A percentile compares a stretch with the other conserved stretches of the same genome.
phyloP scores from a whole-genome alignment of 2,113 vertebrate species.

The Eulemur rufifrons region DNA sequence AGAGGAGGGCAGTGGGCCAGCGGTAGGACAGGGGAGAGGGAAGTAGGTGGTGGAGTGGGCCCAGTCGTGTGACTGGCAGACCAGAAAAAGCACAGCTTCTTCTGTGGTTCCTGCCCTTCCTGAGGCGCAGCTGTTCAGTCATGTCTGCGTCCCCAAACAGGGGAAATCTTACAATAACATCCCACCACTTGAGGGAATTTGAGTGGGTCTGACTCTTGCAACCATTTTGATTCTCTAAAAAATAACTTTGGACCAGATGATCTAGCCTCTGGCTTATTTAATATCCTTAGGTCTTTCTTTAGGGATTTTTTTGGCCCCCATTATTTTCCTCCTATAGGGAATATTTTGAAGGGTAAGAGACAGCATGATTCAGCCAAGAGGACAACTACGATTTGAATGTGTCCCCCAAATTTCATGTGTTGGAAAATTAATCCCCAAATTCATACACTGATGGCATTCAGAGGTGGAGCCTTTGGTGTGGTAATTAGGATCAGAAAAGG shows the following conservation, averaged over 20 bases:
- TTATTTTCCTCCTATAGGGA: background rate
- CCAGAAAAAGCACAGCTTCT: background rate
- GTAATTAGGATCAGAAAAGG: background rate
- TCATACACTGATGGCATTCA: background rate
- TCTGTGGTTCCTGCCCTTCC: background rate
- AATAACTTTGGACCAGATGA: background rate
- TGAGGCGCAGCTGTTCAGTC: background rate
- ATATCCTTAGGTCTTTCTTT: background rate
- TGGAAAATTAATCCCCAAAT: background rate
- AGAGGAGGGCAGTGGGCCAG: background rate
- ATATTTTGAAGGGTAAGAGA: background rate
- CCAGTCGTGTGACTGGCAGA: background rate
- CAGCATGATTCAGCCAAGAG: background rate
- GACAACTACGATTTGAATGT: background rate
- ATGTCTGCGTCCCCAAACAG: background rate
- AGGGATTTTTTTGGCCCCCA: background rate
- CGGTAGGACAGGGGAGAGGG: background rate
- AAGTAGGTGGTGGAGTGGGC: background rate
- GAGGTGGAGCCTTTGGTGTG: background rate
- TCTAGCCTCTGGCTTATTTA: background rate
- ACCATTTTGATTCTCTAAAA: background rate
- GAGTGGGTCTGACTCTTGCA: background rate
- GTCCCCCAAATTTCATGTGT: background rate
- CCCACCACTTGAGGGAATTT: background rate
- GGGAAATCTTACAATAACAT: background rate